Base-by-base conservation (phyloP, 1,140 invertebrate genomes). In the Pseudomyrmex gracilis region DNA sequence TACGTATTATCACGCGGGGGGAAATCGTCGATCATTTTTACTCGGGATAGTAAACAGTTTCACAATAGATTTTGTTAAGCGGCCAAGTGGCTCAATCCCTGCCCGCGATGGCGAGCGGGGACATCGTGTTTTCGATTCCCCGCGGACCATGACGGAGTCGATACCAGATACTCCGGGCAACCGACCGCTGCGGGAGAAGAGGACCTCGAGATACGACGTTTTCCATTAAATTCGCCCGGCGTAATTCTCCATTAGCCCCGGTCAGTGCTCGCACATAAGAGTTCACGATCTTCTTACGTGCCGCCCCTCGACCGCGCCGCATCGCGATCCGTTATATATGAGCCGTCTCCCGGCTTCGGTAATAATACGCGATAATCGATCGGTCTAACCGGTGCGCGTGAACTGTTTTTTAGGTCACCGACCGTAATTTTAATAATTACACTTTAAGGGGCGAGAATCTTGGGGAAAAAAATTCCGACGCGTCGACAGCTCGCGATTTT, bases 31-130 rank as follows among this genome's bases (percentile, higher is more conserved):
- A 80, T 80, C 53, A 71, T 80, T 80, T 80, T 71, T 80, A 34
- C 76, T 24, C 5, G 13, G 47, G 47, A n/a, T 73, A 12, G 73
- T 83, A 84, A 88, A 83, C 49, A 82, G 60, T 49, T 63, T 55
- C 63, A 87, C 86, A 86, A 89, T 85, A 86, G 86, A 83, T 86
- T 70, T 77, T 64, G 87, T 88, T 84, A 58, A 80, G 51, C 68
- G 53, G 57, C 43, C 83, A 82, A 82, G 61, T 83, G 47, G 43
- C 10, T 58, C 64, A 34, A 61, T 82, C 76, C 34, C 53, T 67
- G 24, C 17, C 24, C 45, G 17, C 70, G 12, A 10, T 24, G 20
- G 13, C 49, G 13, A n/a, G n/a, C 57, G 43, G 2, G 15, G 8
- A n/a, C 7, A 5, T 63, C 47, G 67, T 57, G 68, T 67, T 76